Evolutionary conservation across 2,113 vertebrate genomes (phyloP), one percentile per base, ranked within the genome.

Genomic region (Dinomys branickii): DNA sequence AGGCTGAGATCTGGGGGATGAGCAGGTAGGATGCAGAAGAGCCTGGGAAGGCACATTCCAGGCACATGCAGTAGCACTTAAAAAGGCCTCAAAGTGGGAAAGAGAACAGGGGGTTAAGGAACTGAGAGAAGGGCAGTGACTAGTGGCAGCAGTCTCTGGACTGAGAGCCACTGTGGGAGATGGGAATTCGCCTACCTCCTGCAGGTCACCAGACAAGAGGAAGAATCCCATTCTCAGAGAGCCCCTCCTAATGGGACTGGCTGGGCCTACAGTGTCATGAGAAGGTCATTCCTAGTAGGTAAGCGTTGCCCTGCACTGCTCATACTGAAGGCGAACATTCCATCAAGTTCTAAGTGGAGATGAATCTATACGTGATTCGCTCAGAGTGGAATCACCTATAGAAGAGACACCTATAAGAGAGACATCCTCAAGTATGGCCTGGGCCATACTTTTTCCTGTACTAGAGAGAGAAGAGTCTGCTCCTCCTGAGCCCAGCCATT

Each of bases 31-130:
- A 30, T 30, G 19, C 41, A 61, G 38, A 44, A 19, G 35, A 17
- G 41, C 12, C 0, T 22, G 28, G 59, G 33, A 0, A 22, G 47
- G 47, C 0, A 0, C 35, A 0, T 41, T 30, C 58, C 50, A 63
- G 28, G 47, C 22, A 33, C 47, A 17, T 0, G 44, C 58, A 71
- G 14, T 5, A 47, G 24, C 19, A 0, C 8, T 24, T 19, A 3
- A 30, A 58, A 84, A 78, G 85, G 52, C 33, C 69, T 82, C 33
- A 77, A 58, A 13, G 30, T 30, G 38, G 75, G 14, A 33, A 44
- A 44, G 69, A 33, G 30, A 4, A 2, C 0, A 30, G 16, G 10
- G 56, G 82, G 2, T n/a, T 7, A 54, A 14, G 7, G 61, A 17
- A 3, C n/a, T 28, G 14, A 33, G 16, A 33, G 63, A n/a, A 26